A percentile compares a stretch with the other conserved stretches of the same genome.
Conservation (phyloP, 2,113 vertebrate genomes). For the Gambusia affinis region DNA sequence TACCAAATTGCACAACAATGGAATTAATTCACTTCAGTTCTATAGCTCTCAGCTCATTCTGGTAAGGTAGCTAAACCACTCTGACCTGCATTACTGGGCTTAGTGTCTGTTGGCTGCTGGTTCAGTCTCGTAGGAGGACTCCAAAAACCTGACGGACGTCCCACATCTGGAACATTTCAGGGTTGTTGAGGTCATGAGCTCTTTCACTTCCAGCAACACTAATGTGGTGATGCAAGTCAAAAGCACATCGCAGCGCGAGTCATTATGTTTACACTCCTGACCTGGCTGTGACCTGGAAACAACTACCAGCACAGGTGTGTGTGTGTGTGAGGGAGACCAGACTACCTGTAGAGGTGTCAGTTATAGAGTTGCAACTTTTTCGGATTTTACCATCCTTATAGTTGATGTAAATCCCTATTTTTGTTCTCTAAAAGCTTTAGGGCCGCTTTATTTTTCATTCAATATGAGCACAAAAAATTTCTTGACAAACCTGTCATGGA, state of each 20-base stretch:
- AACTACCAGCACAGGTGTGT: slow-evolving; percentile 5
- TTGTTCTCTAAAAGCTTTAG: neutral
- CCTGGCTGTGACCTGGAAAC: slow-evolving; percentile 63
- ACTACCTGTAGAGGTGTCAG: neutral
- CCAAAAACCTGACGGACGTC: too few relatives aligned
- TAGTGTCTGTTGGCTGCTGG: too few relatives aligned
- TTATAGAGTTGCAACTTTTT: neutral
- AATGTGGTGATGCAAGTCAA: too few relatives aligned
- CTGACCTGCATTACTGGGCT: too few relatives aligned
- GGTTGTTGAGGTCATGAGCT: too few relatives aligned
- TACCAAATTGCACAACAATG: too few relatives aligned
- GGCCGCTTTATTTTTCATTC: neutral
- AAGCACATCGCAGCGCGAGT: neutral
- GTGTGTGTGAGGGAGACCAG: neutral
- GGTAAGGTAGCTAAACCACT: too few relatives aligned
- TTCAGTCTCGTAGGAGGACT: too few relatives aligned
- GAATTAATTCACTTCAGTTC: too few relatives aligned
- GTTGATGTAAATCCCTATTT: neutral
- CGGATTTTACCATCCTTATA: neutral
- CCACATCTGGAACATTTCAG: too few relatives aligned
- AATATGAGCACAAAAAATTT: slow-evolving; percentile 36
- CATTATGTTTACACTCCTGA: slow-evolving; percentile 50
- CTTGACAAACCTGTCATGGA: slow-evolving; percentile 53
- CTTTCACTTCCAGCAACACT: too few relatives aligned
- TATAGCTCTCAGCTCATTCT: too few relatives aligned